Conservation (phyloP, 2,113 vertebrate species). For the Hippocampus abdominalis region DNA sequence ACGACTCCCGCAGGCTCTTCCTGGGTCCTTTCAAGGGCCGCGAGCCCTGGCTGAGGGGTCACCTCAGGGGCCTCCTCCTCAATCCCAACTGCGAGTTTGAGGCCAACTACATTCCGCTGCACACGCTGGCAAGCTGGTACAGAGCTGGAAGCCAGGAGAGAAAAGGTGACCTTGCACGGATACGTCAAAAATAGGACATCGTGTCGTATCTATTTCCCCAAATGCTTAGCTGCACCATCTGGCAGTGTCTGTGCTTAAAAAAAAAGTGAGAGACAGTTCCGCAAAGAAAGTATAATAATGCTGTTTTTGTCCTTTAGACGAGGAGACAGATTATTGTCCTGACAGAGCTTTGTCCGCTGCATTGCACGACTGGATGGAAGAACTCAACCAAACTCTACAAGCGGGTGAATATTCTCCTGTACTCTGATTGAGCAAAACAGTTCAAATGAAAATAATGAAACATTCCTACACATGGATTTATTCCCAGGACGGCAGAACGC, state of each 20-base stretch:
- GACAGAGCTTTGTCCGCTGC: conserved; percentile 76
- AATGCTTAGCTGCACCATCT: not conserved
- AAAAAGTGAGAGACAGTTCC: not conserved
- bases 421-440: too few relatives aligned
- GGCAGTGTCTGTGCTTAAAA: not conserved
- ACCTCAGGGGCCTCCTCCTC: conserved; percentile 77
- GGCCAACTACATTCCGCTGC: conserved; percentile 83
- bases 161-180: conserved; percentile 49
- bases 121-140: conserved; percentile 79
- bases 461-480: too few relatives aligned
- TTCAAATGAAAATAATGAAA: not conserved
- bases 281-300: not conserved
- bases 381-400: conserved; percentile 76
- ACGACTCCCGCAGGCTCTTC: conserved; percentile 82
- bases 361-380: conserved; percentile 77
- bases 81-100: conserved; percentile 89
- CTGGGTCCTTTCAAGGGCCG: conserved; percentile 83
- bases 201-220: not conserved
- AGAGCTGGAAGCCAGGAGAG: conserved; percentile 53
- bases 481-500: conserved; percentile 64
- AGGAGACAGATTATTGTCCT: conserved; percentile 70
- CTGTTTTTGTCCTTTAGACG: conserved; percentile 45
- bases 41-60: conserved; percentile 65
- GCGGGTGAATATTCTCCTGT: conserved; percentile 62
- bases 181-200: not conserved